Percentiles rank a stretch among this genome's conserved stretches.
phyloP scores from a whole-genome alignment of 2,888 invertebrate genomes.

The Branchellion lobata region DNA sequence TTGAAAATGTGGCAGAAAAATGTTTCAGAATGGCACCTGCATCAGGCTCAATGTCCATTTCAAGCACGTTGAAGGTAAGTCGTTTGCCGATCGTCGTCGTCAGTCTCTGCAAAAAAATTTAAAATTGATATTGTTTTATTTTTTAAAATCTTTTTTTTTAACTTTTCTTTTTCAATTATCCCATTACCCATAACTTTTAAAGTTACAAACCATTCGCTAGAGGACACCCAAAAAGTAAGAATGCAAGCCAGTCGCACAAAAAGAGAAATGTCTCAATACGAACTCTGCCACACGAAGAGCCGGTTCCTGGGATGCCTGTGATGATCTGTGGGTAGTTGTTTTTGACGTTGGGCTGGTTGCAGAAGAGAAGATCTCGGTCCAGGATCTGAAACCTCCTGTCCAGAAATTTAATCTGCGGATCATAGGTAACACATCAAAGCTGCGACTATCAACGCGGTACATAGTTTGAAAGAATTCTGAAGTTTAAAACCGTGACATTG shows the following conservation, averaged over 20 bases:
- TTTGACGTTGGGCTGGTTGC: slow-evolving; percentile 52
- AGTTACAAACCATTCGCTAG: too few species aligned
- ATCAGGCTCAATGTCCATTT: slow-evolving; percentile 70
- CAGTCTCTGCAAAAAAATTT: slow-evolving; percentile 52
- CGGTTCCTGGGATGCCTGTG: slow-evolving; percentile 44
- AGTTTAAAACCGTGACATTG: too few species aligned
- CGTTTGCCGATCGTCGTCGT: slow-evolving; percentile 69
- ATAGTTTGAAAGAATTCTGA: too few species aligned
- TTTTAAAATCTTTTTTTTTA: background rate
- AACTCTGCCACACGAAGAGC: slow-evolving; percentile 30
- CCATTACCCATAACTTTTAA: too few species aligned
- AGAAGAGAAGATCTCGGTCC: slow-evolving; percentile 55
- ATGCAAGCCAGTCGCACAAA: too few species aligned
- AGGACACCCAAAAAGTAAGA: too few species aligned
- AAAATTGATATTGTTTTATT: background rate
- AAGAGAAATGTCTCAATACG: too few species aligned
- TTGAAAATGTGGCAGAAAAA: too few species aligned
- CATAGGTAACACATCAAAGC: background rate
- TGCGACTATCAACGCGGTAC: background rate
- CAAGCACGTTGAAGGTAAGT: slow-evolving; percentile 80
- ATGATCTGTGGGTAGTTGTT: slow-evolving; percentile 48
- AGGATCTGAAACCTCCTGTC: slow-evolving; percentile 53
- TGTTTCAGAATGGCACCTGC: too few species aligned
- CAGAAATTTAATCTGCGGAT: slow-evolving; percentile 51
- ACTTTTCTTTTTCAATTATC: too few species aligned